Conservation (phyloP, 2,797 vertebrate genomes). For the Pseudochirops corinnae region DNA sequence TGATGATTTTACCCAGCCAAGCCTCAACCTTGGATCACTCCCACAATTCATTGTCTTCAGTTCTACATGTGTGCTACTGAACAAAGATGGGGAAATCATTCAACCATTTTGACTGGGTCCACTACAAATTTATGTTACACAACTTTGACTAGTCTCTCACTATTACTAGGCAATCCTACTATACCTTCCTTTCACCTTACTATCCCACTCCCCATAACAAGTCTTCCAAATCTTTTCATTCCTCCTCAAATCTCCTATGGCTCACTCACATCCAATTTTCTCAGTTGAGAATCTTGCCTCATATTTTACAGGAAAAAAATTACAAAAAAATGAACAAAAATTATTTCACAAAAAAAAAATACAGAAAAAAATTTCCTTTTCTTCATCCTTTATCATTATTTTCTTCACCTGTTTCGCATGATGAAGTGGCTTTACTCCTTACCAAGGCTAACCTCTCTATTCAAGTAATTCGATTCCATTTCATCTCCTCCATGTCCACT, state of each 20-base stretch:
- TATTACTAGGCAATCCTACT: background rate
- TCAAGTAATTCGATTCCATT: too few relatives aligned
- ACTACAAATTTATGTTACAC: background rate
- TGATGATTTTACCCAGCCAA: background rate
- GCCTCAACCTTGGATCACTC: background rate
- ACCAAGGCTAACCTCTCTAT: too few relatives aligned
- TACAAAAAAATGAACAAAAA: too few relatives aligned
- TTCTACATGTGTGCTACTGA: background rate
- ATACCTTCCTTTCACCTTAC: background rate
- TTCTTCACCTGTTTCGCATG: background rate
- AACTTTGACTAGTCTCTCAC: background rate
- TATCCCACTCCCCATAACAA: background rate
- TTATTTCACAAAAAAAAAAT: too few relatives aligned
- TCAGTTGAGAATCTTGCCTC: background rate
- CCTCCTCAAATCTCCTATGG: background rate
- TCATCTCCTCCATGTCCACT: too few relatives aligned
- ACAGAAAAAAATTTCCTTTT: too few relatives aligned
- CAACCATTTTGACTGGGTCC: background rate
- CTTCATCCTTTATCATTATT: background rate
- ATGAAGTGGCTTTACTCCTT: too few relatives aligned
- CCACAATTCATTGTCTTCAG: background rate
- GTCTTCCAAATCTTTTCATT: background rate
- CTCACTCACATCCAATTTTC: background rate
- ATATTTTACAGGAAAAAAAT: background rate
- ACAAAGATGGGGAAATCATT: background rate